Conservation (phyloP, 2,797 vertebrate genomes). For the Selene dorsalis region DNA sequence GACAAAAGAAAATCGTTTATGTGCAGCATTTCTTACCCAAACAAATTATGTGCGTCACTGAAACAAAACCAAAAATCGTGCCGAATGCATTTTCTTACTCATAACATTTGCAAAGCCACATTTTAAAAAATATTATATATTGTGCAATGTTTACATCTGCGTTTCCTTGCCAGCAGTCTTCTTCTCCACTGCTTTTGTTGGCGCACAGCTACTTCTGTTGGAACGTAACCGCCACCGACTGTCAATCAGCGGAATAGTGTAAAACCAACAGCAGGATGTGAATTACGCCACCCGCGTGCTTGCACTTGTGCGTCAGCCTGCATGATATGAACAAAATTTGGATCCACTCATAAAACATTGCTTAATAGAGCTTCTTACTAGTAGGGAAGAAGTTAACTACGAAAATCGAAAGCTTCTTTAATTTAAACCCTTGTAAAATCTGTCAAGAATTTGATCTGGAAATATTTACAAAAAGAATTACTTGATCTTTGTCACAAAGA, state of each 20-base stretch:
- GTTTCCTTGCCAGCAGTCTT: neutral
- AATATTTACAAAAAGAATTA: slow-evolving; percentile 1
- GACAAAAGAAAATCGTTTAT: neutral
- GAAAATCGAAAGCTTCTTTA: neutral
- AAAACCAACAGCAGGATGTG: slow-evolving; percentile 16
- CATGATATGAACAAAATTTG: slow-evolving; percentile 5
- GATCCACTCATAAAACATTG: neutral
- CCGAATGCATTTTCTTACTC: neutral
- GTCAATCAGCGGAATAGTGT: neutral
- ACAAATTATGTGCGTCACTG: neutral
- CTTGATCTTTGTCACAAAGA: neutral
- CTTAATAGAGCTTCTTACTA: neutral
- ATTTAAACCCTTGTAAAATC: slow-evolving; percentile 34
- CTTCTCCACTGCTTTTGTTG: neutral
- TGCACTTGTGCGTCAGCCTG: neutral
- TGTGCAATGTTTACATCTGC: neutral
- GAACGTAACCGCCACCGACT: neutral
- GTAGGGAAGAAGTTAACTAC: slow-evolving; percentile 6
- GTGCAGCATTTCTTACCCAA: neutral
- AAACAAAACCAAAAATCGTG: neutral
- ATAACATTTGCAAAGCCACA: neutral
- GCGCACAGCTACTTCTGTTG: neutral
- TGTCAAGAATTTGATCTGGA: neutral
- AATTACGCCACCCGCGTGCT: neutral
- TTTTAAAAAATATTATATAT: neutral